Evolutionary conservation across 2,113 vertebrate genomes (phyloP), one percentile per base, ranked within the genome.

Genomic region (Paradisaea rubra): DNA sequence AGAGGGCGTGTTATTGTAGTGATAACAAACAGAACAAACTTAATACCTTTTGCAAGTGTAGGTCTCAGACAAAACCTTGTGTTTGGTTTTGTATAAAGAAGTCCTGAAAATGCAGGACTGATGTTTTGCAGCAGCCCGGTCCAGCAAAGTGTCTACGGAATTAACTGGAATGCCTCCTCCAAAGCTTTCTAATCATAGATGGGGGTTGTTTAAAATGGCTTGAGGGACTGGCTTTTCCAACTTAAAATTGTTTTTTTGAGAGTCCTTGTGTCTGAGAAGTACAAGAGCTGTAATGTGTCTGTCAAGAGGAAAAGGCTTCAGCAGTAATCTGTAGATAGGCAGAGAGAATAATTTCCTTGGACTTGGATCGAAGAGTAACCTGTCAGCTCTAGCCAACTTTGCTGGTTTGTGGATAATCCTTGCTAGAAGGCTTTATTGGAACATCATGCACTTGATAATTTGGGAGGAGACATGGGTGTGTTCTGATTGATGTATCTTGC

Each of bases 261-360:
- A 79, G 66, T 50, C 10, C 16, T 63, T 23, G 22, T 74, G 23
- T 23, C 22, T 52, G 44, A 65, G 56, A 54, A 74, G 12, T 41
- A 30, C 24, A 19, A 49, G 35, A 85, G 19, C 52, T 0, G 0
- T 54, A 66, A 25, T 0, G 0, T n/a, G 15, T 56, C 35, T 64
- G 12, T n/a, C 3, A 9, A 2, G 68, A 65, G 45, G 37, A 64
- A 44, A 3, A 64, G 22, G 68, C n/a, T 93, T 31, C 49, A 45
- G 54, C 53, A 50, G 28, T 53, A 25, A 42, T 64, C 69, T 72
- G 49, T 68, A 30, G n/a, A 28, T 72, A 25, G 22, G 22, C 49
- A 70, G 28, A 70, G 42, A 31, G 6, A 76, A 11, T 37, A 0
- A 60, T 71, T 88, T 78, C 44, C 24, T 59, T 68, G 42, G 21